Evolutionary conservation across 1,140 invertebrate species (phyloP).

Genomic region (Panulirus ornatus): DNA sequence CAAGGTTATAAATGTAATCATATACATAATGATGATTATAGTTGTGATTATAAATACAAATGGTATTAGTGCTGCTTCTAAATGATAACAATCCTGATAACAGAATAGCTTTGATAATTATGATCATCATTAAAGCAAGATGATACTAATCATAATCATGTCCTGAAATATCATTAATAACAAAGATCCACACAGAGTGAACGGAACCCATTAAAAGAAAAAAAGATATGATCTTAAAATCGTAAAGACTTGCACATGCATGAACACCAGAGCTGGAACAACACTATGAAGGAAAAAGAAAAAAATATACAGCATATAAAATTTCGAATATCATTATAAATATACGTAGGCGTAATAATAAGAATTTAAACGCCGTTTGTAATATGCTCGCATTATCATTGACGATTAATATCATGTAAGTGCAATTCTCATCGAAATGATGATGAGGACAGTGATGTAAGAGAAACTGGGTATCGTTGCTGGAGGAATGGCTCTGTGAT

Average conservation of each 20-base stretch:
- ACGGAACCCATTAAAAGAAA: neutral
- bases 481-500: conserved; percentile 15
- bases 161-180: neutral
- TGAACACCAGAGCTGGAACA: too few relatives aligned
- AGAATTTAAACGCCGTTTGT: conserved; percentile 27
- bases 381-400: neutral
- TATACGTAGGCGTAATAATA: conserved; percentile 4
- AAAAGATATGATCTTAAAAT: neutral
- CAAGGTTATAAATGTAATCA: too few relatives aligned
- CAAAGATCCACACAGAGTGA: too few relatives aligned
- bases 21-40: neutral
- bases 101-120: too few relatives aligned
- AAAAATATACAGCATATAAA: neutral
- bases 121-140: too few relatives aligned
- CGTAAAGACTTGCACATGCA: neutral
- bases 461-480: conserved; percentile 31
- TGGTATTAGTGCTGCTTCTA: too few relatives aligned
- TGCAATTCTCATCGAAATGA: conserved; percentile 2
- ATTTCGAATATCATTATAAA: neutral
- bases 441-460: conserved; percentile 21
- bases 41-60: neutral
- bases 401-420: conserved; percentile 19
- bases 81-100: too few relatives aligned
- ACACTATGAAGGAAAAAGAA: too few relatives aligned
- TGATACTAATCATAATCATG: neutral